These are phyloP conservation scores for Coluber constrictor DNA, from an alignment of 2,797 vertebrate genomes.

Conservation along the genomic window DNA sequence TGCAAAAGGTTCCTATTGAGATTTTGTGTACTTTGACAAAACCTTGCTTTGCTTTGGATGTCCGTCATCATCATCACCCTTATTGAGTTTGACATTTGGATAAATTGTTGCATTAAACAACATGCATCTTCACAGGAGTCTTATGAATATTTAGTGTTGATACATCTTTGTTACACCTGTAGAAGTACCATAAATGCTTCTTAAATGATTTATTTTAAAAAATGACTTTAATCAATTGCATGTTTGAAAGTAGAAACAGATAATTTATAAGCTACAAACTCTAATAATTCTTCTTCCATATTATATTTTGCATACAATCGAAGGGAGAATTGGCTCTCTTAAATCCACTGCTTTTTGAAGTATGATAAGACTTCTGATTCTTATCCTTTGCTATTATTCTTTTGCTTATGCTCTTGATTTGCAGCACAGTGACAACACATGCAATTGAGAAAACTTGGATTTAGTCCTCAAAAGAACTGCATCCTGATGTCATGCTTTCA, in stretches of 20 bases:
- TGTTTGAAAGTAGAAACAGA: background rate
- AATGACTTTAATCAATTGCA: background rate
- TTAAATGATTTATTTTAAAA: background rate
- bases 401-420: conserved; percentile 25
- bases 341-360: background rate
- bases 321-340: background rate
- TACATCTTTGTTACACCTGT: background rate
- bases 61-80: background rate
- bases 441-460: background rate
- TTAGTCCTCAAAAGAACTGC: background rate
- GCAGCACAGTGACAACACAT: conserved; percentile 43
- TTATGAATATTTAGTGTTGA: background rate
- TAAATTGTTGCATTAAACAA: background rate
- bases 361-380: background rate
- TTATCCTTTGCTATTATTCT: conserved; percentile 16
- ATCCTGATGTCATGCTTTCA: conserved; percentile 14
- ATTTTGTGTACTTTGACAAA: background rate
- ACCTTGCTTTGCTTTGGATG: background rate
- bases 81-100: background rate
- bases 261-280: background rate
- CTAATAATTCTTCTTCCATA: background rate
- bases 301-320: background rate
- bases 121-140: background rate
- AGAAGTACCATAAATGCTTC: background rate
- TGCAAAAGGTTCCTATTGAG: background rate